phyloP scores from a whole-genome alignment of 2,797 vertebrate species.

The Xiphorhynchus erythropygius region DNA sequence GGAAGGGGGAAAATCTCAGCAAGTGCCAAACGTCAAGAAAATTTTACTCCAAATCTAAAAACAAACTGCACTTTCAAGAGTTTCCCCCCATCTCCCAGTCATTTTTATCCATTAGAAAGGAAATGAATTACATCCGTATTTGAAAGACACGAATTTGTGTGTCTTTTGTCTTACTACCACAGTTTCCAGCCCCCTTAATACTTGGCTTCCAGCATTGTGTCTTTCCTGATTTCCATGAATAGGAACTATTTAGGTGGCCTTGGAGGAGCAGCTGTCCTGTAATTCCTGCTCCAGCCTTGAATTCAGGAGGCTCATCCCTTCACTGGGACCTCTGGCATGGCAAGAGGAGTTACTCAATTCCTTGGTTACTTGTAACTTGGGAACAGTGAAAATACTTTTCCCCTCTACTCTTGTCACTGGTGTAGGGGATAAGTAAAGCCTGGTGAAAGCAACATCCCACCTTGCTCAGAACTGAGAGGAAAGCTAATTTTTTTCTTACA shows the following conservation, averaged over 20 bases:
- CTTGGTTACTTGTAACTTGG: neutral
- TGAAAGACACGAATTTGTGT: neutral
- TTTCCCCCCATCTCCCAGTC: neutral
- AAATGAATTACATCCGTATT: constrained; percentile 40
- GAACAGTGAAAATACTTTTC: neutral
- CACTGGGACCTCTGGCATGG: neutral
- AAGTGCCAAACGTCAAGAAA: constrained; percentile 71
- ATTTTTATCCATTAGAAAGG: constrained; percentile 52
- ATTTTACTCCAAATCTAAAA: constrained; percentile 56
- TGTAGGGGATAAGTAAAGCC: neutral
- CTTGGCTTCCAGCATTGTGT: neutral
- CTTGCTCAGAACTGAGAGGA: neutral
- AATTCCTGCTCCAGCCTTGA: neutral
- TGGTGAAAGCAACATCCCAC: neutral
- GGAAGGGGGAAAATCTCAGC: constrained; percentile 51
- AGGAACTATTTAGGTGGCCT: neutral
- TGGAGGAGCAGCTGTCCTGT: neutral
- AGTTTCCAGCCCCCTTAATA: neutral
- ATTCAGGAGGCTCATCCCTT: neutral
- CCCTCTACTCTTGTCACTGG: neutral
- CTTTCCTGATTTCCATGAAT: neutral
- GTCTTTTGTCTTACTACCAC: constrained; percentile 24
- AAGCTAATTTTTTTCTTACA: neutral
- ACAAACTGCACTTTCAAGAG: constrained; percentile 34
- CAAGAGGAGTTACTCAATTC: neutral